These are phyloP conservation scores for Semaprochilodus insignis DNA, from an alignment of 2,797 vertebrate genomes.

Conservation along the genomic window DNA sequence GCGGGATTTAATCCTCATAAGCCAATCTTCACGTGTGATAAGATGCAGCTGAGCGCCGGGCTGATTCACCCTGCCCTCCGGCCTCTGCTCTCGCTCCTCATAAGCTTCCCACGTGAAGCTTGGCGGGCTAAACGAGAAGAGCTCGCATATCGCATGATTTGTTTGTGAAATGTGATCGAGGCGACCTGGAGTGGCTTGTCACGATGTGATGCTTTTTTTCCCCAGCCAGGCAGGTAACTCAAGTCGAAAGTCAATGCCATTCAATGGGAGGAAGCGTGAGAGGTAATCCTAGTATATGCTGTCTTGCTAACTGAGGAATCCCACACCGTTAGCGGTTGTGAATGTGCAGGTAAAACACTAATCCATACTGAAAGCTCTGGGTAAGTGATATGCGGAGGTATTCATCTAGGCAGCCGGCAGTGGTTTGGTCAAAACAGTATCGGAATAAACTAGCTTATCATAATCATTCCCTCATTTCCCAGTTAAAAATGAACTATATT, in stretches of 20 bases:
- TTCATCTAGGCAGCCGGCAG: no score
- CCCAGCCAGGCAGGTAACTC: neutral
- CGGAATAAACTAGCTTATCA: no score
- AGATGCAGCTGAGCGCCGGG: neutral
- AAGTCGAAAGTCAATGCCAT: neutral
- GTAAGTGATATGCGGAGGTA: no score
- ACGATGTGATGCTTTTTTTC: neutral
- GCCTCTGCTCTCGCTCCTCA: neutral
- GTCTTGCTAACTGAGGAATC: neutral
- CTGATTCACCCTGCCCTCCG: neutral
- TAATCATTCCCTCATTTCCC: no score
- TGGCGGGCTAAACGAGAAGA: neutral
- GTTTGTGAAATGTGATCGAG: neutral
- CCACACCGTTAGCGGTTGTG: neutral
- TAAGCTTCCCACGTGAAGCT: neutral
- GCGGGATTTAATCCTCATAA: constrained; percentile 36
- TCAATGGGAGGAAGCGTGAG: neutral
- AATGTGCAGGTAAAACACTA: no score
- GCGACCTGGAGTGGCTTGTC: neutral
- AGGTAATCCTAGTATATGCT: neutral
- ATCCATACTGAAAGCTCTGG: no score
- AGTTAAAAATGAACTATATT: no score
- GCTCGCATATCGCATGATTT: neutral
- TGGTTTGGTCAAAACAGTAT: no score
- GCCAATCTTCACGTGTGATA: constrained; percentile 17